phyloP scores from a whole-genome alignment of 2,888 invertebrate genomes.

The Sinhomidia bicolor region DNA sequence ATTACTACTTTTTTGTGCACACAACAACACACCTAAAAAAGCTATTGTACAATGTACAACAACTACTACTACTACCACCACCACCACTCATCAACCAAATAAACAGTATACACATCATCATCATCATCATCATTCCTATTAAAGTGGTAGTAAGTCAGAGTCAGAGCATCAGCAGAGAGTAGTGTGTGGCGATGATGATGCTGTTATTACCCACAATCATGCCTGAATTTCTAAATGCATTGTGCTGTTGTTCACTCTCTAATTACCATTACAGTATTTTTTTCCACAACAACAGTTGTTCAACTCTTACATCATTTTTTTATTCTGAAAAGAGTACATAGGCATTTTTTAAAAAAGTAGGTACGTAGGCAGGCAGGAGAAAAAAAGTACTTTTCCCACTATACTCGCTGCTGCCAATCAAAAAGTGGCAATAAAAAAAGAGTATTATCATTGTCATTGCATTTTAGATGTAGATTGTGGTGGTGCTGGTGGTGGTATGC shows the following conservation, averaged over 20 bases:
- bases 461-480: neutral
- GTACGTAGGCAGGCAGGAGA: neutral
- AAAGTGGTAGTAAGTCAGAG: neutral
- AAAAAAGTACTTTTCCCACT: constrained; percentile 33
- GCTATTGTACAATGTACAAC: neutral
- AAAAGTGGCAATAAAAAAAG: neutral
- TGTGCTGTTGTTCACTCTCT: constrained; percentile 25
- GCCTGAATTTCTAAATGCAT: constrained; percentile 41
- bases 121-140: neutral
- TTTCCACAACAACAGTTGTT: constrained; percentile 60
- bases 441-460: neutral
- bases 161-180: no score
- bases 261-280: constrained; percentile 55
- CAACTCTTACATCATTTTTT: constrained; percentile 40
- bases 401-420: neutral
- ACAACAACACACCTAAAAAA: constrained; percentile 4
- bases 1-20: constrained; percentile 45
- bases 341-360: no score
- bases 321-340: neutral
- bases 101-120: neutral
- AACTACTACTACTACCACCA: neutral
- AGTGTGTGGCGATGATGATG: no score
- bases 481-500: neutral
- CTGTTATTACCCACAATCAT: constrained; percentile 44
- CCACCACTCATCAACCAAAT: neutral